Conservation (phyloP, 2,888 invertebrate species). For the Tortricodes alternella region DNA sequence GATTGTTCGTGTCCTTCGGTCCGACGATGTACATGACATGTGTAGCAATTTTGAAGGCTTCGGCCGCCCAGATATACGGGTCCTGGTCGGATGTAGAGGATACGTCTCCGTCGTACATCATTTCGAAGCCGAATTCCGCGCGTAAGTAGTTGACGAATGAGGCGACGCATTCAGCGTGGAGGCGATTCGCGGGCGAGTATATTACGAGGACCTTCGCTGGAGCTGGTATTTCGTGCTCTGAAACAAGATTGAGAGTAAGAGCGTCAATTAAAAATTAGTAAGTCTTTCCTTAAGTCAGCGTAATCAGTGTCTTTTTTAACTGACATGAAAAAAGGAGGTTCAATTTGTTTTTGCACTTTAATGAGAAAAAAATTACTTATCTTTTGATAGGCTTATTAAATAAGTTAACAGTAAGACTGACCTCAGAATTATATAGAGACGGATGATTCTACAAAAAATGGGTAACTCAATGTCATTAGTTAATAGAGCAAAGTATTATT, state of each 20-base stretch:
- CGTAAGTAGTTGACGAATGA: constrained; percentile 66
- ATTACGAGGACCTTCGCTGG: constrained; percentile 69
- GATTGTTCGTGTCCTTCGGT: constrained; percentile 57
- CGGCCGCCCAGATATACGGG: constrained; percentile 68
- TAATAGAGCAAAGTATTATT: no score
- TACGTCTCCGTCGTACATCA: constrained; percentile 70
- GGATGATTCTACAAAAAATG: no score
- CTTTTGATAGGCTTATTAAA: no score
- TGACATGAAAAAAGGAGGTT: no score
- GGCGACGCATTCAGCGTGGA: constrained; percentile 68
- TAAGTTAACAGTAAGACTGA: no score
- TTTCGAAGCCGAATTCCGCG: constrained; percentile 64
- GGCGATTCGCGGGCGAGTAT: constrained; percentile 62
- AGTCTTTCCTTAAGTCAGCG: background rate
- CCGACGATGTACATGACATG: constrained; percentile 69
- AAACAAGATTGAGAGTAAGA: constrained; percentile 22
- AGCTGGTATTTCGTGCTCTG: constrained; percentile 59
- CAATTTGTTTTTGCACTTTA: no score
- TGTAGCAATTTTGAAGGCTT: constrained; percentile 58
- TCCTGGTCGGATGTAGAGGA: constrained; percentile 59
- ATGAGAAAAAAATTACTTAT: no score
- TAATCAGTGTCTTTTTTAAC: no score
- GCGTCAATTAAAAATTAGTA: background rate
- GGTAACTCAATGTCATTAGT: no score
- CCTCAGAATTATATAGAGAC: no score